Percentiles rank a stretch among this genome's conserved stretches.
Evolutionary conservation across 2,888 invertebrate genomes (phyloP).

Genomic region (Eurois occulta): DNA sequence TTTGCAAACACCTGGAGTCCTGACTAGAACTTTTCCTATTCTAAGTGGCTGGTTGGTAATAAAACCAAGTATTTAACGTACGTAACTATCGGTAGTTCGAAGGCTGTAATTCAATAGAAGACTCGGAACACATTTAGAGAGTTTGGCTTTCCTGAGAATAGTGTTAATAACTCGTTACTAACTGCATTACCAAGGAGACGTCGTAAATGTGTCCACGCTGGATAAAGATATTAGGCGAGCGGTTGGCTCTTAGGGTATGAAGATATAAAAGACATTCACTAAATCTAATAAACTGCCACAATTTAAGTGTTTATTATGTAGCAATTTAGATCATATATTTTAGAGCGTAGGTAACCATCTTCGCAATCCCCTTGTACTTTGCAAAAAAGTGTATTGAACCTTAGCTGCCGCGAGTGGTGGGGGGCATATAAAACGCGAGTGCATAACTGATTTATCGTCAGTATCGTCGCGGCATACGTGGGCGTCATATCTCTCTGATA

Average conservation of each 20-base stretch:
- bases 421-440: conserved; percentile 69
- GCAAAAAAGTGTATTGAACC: conserved; percentile 29
- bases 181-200: conserved; percentile 43
- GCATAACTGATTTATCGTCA: conserved; percentile 74
- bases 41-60: conserved; percentile 27
- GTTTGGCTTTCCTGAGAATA: conserved; percentile 51
- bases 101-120: conserved; percentile 38
- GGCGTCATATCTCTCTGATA: conserved; percentile 72
- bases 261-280: conserved; percentile 37
- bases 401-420: conserved; percentile 45
- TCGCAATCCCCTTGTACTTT: not conserved
- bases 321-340: not conserved
- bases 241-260: conserved; percentile 37
- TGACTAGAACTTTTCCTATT: conserved; percentile 36
- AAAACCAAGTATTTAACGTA: conserved; percentile 36
- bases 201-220: conserved; percentile 54
- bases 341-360: not conserved
- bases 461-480: conserved; percentile 68
- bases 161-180: conserved; percentile 51
- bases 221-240: conserved; percentile 48
- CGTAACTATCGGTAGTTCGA: conserved; percentile 39
- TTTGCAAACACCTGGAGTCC: conserved; percentile 51
- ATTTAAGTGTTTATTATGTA: conserved; percentile 10
- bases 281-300: conserved; percentile 26
- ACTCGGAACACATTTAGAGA: conserved; percentile 27